phyloP scores from a whole-genome alignment of 92 coral and sea anemone species.

The Isaurus tuberculatus region DNA sequence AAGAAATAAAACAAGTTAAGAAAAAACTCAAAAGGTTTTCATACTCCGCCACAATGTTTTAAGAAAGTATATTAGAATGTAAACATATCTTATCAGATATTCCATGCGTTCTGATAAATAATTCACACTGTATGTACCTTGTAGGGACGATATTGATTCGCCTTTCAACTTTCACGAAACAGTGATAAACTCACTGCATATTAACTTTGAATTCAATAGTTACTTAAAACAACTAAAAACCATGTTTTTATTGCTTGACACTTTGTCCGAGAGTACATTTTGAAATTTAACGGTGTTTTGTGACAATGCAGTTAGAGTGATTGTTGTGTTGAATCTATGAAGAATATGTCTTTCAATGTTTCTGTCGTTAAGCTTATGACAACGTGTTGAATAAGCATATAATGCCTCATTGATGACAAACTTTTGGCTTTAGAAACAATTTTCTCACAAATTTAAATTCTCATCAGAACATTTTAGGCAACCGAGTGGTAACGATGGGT shows the following conservation, averaged over 20 bases:
- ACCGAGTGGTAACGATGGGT: not conserved
- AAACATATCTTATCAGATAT: constrained; percentile 16
- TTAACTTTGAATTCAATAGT: not conserved
- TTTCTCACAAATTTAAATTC: not conserved
- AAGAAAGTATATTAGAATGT: not conserved
- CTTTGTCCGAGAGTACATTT: not conserved
- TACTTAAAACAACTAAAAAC: not conserved
- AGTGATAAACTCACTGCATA: too few species aligned
- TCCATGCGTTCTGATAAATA: constrained; percentile 44
- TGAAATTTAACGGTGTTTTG: not conserved
- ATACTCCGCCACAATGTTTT: not conserved
- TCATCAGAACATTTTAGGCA: not conserved
- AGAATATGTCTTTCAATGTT: not conserved
- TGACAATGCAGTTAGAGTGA: not conserved
- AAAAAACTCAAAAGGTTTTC: not conserved
- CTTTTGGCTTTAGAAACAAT: not conserved
- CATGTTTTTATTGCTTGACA: not conserved
- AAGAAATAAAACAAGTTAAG: not conserved
- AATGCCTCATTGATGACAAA: not conserved
- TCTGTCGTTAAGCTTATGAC: not conserved
- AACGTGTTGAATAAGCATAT: not conserved
- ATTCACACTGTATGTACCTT: constrained; percentile 7
- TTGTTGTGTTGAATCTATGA: not conserved
- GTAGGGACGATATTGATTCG: not conserved
- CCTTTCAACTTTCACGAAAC: too few species aligned